phyloP scores from a whole-genome alignment of 1,140 invertebrate genomes.

The Asobara japonica region DNA sequence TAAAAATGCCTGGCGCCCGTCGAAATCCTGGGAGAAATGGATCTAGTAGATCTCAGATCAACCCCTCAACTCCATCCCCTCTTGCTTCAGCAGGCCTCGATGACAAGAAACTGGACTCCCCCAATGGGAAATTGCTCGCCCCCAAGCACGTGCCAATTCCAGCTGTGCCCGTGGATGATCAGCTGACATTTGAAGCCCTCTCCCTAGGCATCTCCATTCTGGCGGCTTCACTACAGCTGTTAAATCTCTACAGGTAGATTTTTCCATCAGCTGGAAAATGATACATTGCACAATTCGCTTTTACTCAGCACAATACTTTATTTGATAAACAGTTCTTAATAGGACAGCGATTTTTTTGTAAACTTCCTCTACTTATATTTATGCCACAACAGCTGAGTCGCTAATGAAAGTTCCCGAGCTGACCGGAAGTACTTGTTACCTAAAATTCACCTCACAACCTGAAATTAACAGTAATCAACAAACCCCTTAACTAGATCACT shows the following conservation, averaged over 20 bases:
- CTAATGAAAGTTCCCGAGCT: too few relatives aligned
- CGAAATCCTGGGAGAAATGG: background rate
- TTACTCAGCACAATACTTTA: too few relatives aligned
- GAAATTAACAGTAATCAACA: too few relatives aligned
- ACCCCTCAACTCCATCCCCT: conserved; percentile 26
- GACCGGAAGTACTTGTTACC: too few relatives aligned
- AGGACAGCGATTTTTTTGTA: too few relatives aligned
- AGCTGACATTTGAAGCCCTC: conserved; percentile 85
- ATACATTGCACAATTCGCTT: too few relatives aligned
- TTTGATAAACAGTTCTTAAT: too few relatives aligned
- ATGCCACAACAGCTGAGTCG: too few relatives aligned
- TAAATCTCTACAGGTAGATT: conserved; percentile 94
- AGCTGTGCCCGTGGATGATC: conserved; percentile 82
- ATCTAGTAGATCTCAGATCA: conserved; percentile 15
- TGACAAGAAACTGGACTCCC: conserved; percentile 54
- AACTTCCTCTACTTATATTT: too few relatives aligned
- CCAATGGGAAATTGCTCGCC: conserved; percentile 46
- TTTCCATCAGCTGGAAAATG: too few relatives aligned
- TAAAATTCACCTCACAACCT: too few relatives aligned
- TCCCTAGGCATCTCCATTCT: conserved; percentile 85
- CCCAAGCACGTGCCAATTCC: conserved; percentile 89
- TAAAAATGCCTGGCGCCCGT: background rate
- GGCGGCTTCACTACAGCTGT: conserved; percentile 83
- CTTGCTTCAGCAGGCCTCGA: conserved; percentile 43
- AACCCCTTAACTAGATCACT: too few relatives aligned